A percentile compares a stretch with the other conserved stretches of the same genome.
phyloP scores from a whole-genome alignment of 2,888 invertebrate species.

The Cordilura impudica region DNA sequence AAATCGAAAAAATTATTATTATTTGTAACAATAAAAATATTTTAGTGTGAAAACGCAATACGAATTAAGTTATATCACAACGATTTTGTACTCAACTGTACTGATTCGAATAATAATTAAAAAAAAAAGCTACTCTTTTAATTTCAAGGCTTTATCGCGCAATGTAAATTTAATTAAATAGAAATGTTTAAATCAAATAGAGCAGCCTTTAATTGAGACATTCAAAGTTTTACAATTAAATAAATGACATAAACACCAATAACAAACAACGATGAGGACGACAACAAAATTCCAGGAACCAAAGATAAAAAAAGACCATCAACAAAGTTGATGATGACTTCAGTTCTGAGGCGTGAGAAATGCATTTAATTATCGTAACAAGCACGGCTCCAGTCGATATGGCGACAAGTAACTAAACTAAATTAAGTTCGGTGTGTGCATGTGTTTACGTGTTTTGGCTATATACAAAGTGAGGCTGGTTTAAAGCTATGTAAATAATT shows the following conservation, averaged over 20 bases:
- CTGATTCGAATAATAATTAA: too few species aligned
- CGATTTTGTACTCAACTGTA: too few species aligned
- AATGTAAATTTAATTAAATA: conserved; percentile 46
- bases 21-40: too few species aligned
- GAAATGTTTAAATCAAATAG: conserved; percentile 51
- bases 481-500: conserved; percentile 33
- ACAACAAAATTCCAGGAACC: neutral
- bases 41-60: too few species aligned
- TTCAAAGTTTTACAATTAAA: conserved; percentile 61
- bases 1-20: too few species aligned
- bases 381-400: conserved; percentile 70
- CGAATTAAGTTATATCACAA: too few species aligned
- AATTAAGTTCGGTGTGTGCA: conserved; percentile 28
- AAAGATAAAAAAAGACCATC: too few species aligned
- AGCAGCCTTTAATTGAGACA: conserved; percentile 48
- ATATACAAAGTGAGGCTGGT: conserved; percentile 2
- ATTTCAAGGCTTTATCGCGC: too few species aligned
- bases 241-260: conserved; percentile 52
- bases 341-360: conserved; percentile 63
- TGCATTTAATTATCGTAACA: conserved; percentile 66
- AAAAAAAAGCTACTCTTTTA: too few species aligned
- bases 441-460: neutral
- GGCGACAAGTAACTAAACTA: conserved; percentile 64
- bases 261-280: conserved; percentile 41
- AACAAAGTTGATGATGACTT: neutral